These are phyloP conservation scores for Macropus fuliginosus DNA, from an alignment of 2,797 vertebrate species.

Conservation along the genomic window DNA sequence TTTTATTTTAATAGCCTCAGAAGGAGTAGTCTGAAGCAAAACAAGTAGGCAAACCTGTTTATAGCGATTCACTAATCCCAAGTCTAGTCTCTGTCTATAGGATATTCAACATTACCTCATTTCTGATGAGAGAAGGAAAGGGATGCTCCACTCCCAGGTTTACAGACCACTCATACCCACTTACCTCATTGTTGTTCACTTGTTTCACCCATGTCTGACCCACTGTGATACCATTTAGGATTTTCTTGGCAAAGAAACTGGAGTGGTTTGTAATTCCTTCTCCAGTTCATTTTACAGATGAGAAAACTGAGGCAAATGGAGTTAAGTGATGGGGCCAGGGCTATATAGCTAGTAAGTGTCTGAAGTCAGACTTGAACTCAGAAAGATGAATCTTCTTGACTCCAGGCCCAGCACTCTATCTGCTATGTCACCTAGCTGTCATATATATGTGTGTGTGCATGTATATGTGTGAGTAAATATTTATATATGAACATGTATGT, in stretches of 20 bases:
- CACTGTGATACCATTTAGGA: background rate
- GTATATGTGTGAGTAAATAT: background rate
- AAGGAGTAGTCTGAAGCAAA: conserved; percentile 5
- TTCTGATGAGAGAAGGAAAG: background rate
- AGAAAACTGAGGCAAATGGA: background rate
- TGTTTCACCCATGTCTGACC: background rate
- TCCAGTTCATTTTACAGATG: background rate
- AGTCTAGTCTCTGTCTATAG: background rate
- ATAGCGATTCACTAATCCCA: background rate
- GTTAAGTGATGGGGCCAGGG: background rate
- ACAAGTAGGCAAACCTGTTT: background rate
- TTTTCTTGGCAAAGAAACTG: background rate
- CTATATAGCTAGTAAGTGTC: background rate
- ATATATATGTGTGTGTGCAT: background rate
- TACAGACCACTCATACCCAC: background rate
- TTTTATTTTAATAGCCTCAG: conserved; percentile 43
- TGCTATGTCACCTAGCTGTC: background rate
- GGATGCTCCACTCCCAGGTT: background rate
- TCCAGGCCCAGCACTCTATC: background rate
- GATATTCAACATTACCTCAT: background rate
- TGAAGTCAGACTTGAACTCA: background rate
- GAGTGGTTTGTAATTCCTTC: background rate
- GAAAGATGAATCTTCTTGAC: background rate
- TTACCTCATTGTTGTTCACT: background rate
- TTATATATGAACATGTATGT: background rate